phyloP scores from a whole-genome alignment of 2,113 vertebrate species.

The Ursus arctos region DNA sequence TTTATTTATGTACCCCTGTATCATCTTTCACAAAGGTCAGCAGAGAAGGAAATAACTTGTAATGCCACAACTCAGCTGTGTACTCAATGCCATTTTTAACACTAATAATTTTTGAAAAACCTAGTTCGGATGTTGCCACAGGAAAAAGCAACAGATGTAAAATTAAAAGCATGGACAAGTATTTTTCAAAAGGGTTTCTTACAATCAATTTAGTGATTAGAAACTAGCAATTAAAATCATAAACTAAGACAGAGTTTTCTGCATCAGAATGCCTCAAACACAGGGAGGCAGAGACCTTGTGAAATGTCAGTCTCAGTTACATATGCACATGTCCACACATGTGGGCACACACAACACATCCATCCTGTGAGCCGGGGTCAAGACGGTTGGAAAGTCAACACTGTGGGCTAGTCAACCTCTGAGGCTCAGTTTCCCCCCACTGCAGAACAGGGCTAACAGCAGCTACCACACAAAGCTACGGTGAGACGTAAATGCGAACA shows the following conservation, averaged over 20 bases:
- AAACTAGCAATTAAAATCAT: not conserved
- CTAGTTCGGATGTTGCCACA: not conserved
- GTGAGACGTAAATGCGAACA: not conserved
- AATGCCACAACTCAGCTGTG: not conserved
- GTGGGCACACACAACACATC: too few species aligned
- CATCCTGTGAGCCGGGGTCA: not conserved
- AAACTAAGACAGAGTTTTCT: not conserved
- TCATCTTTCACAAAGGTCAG: not conserved
- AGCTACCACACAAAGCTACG: not conserved
- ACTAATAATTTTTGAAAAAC: not conserved
- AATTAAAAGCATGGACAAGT: not conserved
- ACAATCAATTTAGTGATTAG: not conserved
- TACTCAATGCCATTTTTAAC: not conserved
- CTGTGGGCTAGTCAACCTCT: not conserved
- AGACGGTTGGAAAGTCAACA: not conserved
- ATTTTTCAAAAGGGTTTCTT: not conserved
- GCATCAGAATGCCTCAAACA: not conserved
- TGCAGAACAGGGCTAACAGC: accelerated
- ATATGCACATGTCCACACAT: not conserved
- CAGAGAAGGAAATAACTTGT: not conserved
- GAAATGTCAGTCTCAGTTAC: not conserved
- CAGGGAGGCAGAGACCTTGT: not conserved
- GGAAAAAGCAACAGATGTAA: not conserved
- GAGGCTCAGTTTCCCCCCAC: not conserved
- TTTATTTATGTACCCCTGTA: not conserved